Evolutionary conservation across 2,797 vertebrate genomes (phyloP), one percentile per base, ranked within the genome.

Genomic region (Eidolon dupreanum): DNA sequence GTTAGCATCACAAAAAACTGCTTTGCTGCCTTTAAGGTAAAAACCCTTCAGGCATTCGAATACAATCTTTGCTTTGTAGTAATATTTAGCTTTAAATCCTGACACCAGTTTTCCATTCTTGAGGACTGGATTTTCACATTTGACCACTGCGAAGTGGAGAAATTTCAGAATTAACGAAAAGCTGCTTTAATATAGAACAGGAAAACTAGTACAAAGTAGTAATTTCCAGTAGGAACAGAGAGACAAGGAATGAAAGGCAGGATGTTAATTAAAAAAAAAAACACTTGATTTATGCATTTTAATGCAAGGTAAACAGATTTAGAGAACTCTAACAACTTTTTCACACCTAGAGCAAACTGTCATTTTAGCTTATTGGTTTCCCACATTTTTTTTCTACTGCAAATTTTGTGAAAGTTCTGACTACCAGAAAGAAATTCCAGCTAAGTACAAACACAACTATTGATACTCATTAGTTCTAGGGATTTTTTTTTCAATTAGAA

Each of bases 91-190:
- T 5, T 10, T 36, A 93, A 95, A 70, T 33, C 97, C 97, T 66
- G 68, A 1, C 12, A 0, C 0, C 81, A 95, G 97, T 8, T 0
- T 75, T 55, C 95, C 98, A 86, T 98, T 90, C 79, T 53, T 0
- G 10, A 98, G 8, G 0, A 0, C 1, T 0, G 97, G 98, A 63
- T 75, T 10, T 28, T 74, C 26, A 68, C 98, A 98, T 70, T 53
- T 97, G 93, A 98, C 92, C 96, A 98, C 98, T 98, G 93, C 74
- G 98, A 98, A 0, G 20, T 24, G 66, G 4, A 94, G 66, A 96
- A 75, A 66, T 1, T 41, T 3, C 20, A 75, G 41, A 85, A 70
- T 95, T 70, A 94, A 74, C 26, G 31, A 49, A 95, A 90, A 85
- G 78, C 5, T 63, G 9, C 24, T 77, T 65, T 51, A 81, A 57